Evolutionary conservation across 2,113 vertebrate genomes (phyloP).

Genomic region (Clarias batrachus): DNA sequence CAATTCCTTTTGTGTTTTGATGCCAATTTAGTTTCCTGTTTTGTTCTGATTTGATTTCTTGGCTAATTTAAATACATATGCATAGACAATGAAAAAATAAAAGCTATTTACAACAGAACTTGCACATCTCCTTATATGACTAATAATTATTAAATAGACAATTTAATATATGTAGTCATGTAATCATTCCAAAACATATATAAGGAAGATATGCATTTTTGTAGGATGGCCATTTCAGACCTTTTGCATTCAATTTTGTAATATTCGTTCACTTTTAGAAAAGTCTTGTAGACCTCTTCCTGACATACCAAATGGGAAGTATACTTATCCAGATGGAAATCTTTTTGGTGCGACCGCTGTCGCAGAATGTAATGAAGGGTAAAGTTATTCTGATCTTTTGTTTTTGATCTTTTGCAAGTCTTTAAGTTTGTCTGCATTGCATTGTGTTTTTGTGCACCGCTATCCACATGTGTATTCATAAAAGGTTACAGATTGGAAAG

Average conservation of each 20-base stretch:
- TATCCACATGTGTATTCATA: neutral
- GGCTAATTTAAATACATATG: neutral
- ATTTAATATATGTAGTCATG: neutral
- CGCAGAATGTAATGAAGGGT: constrained; percentile 10
- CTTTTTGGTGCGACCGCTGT: constrained; percentile 36
- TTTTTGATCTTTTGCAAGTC: neutral
- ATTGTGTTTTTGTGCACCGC: neutral
- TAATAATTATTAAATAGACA: neutral
- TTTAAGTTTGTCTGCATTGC: neutral
- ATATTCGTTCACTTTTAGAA: constrained; percentile 4
- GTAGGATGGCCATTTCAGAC: neutral
- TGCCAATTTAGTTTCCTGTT: neutral
- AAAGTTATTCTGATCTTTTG: neutral
- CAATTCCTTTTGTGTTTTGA: neutral
- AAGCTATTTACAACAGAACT: neutral
- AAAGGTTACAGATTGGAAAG: neutral
- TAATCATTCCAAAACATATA: constrained; percentile 16
- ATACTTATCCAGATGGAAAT: constrained; percentile 21
- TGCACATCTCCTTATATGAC: neutral
- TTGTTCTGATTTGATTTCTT: neutral
- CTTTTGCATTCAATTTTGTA: neutral
- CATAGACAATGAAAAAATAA: neutral
- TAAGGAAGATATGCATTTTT: neutral
- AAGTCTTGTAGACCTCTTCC: constrained; percentile 31
- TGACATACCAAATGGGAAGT: neutral